Conservation (phyloP, 2,797 vertebrate genomes). For the Peromyscus aztecus region DNA sequence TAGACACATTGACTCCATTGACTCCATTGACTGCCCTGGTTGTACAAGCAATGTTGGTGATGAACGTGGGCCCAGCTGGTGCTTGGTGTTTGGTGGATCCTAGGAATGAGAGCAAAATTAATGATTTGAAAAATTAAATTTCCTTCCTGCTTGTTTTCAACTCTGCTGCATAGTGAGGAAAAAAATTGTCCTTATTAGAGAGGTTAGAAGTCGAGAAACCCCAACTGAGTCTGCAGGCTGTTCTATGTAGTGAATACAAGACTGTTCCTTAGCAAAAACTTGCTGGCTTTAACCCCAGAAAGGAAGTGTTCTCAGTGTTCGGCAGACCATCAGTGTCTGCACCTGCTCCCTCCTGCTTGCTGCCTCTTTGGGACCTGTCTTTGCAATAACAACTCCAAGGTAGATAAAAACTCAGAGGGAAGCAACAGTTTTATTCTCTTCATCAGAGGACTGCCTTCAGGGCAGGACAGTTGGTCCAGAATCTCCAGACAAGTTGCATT, state of each 20-base stretch:
- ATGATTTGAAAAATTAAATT: constrained; percentile 74
- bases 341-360: constrained; percentile 63
- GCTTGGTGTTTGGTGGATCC: constrained; percentile 4
- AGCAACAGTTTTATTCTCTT: constrained; percentile 48
- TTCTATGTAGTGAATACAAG: constrained; percentile 54
- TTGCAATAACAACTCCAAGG: constrained; percentile 49
- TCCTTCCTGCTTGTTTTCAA: constrained; percentile 60
- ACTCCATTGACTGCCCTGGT: neutral
- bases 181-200: constrained; percentile 55
- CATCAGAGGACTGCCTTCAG: neutral
- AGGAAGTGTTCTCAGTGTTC: constrained; percentile 60
- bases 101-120: constrained; percentile 65
- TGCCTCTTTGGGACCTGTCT: constrained; percentile 14
- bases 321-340: constrained; percentile 66
- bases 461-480: neutral
- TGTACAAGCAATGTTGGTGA: neutral
- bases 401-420: constrained; percentile 37
- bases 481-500: constrained; percentile 24
- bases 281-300: constrained; percentile 56
- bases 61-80: constrained; percentile 60
- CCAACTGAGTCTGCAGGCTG: constrained; percentile 37
- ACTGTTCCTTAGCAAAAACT: constrained; percentile 59
- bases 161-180: constrained; percentile 54
- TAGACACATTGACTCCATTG: too few relatives aligned
- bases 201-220: constrained; percentile 60